Conservation (phyloP, 2,888 invertebrate genomes). For the Pilophorus perplexus region DNA sequence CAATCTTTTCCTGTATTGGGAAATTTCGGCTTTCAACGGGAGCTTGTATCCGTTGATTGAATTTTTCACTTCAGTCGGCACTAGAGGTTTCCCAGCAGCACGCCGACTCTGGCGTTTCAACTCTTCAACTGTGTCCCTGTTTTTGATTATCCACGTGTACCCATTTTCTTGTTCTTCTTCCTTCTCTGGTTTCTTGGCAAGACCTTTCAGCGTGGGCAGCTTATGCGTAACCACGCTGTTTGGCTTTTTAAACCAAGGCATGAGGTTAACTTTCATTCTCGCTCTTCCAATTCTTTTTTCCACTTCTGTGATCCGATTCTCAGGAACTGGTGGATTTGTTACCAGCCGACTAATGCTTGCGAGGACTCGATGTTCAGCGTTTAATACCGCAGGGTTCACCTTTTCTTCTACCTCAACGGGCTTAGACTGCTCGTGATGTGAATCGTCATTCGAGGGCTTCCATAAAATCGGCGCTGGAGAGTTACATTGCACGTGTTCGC, state of each 20-base stretch:
- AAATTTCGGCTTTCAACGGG: conserved; percentile 10
- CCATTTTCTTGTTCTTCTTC: conserved; percentile 5
- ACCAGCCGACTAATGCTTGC: conserved; percentile 2
- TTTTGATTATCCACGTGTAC: neutral
- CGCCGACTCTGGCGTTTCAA: neutral
- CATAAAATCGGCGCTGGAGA: conserved; percentile 11
- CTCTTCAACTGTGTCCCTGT: neutral
- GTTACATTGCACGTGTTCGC: neutral
- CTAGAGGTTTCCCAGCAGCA: conserved; percentile 6
- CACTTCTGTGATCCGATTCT: neutral
- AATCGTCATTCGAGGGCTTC: too few relatives aligned
- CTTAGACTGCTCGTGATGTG: too few relatives aligned
- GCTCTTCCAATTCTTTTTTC: conserved; percentile 2
- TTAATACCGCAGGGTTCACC: conserved; percentile 5
- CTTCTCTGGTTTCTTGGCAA: neutral
- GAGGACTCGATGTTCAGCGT: conserved; percentile 2
- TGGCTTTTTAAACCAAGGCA: neutral
- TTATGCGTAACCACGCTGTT: neutral
- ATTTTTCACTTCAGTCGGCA: conserved; percentile 2
- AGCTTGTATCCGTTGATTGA: conserved; percentile 8
- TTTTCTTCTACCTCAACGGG: neutral
- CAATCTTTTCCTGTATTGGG: conserved; percentile 8
- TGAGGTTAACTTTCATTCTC: neutral
- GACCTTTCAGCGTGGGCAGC: too few relatives aligned
- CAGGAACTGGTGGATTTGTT: neutral